Base-by-base conservation (phyloP, 2,113 vertebrate species). In the Plestiodon gilberti region DNA sequence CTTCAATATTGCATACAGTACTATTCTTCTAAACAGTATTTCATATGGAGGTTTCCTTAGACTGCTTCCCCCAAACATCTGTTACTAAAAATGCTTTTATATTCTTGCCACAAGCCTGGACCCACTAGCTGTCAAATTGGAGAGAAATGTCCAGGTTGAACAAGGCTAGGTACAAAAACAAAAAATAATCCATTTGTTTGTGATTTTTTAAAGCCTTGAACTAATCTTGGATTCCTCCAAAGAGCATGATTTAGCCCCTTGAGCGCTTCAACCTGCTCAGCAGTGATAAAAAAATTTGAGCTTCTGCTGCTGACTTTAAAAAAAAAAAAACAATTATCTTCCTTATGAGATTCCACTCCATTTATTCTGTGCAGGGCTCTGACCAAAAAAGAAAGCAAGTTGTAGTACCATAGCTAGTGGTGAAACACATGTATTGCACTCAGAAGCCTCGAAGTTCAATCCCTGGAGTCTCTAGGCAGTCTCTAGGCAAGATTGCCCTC, bases 201-300 rank as follows among this genome's bases (percentile, higher is more conserved):
- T 43, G 61, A 2, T 79, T 38, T 30, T 10, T 83, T 20, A 15
- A 33, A 67, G 30, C 17, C 28, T 77, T 28, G 25, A 25, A 70
- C 38, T 67, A 89, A 86, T 85, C 70, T 71, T 84, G 23, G 69
- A 90, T 85, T 90, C 84, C 83, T 91, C 67, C 76, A 28, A 84
- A 91, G 77, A 13, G 20, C 35, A 67, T 0, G 0, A 82, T 71
- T 87, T 79, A 28, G 73, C 40, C 85, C 87, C 89, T 91, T 8
- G 25, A 95, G 89, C 82, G 59, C 76, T 88, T 90, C 85, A 89
- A 64, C 86, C 87, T 94, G 87, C 35, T 83, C 71, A 78, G 87
- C 65, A 83, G 59, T 40, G 79, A 93, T 77, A 90, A 92, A 90
- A 92, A 90, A 83, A 15, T 74, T 80, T 62, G 38, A 93, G 87